Evolutionary conservation across 2,797 vertebrate species (phyloP), one percentile per base, ranked within the genome.

Genomic region (Mus caroli): DNA sequence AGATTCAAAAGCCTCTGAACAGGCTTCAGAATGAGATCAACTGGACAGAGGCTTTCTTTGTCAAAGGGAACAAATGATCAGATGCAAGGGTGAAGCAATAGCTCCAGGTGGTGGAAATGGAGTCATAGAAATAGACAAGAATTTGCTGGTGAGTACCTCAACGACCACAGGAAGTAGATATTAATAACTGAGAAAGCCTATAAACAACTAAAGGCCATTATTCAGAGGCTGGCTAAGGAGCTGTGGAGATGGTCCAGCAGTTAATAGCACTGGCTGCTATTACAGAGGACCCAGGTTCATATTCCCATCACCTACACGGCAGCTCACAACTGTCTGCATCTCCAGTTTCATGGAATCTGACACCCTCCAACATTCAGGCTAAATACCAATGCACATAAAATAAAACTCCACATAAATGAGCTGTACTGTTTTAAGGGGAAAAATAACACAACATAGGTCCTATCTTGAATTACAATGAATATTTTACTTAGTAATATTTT

Each of bases 381-480:
- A 71, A 71, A 71, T 20, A 37, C 34, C n/a, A 37, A 71, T 37
- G n/a, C 69, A 37, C 15, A 71, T 17, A 37, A 71, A 37, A 71
- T n/a, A 71, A 37, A 71, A 71, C 34, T 71, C 14, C 20, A 34
- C 1, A 28, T n/a, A 89, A 83, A 87, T 91, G 50, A 95, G 1
- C 56, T 78, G 88, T 37, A 34, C 17, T 71, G 58, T 86, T 94
- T 93, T n/a, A 91, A 94, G 43, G 28, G 75, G 93, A 84, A 97
- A 52, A 20, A 91, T 26, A 88, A 9, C 34, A 13, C 88, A 24
- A n/a, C 1, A 2, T 67, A 31, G 77, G 10, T 88, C 64, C 46
- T 82, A 60, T 54, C 62, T 93, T 88, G 83, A 82, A 83, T 95
- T 88, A 64, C 15, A 91, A 82, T 80, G 75, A 76, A 91, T 90